Evolutionary conservation across 2,888 invertebrate genomes (phyloP).

Genomic region (Phlogophora meticulosa): DNA sequence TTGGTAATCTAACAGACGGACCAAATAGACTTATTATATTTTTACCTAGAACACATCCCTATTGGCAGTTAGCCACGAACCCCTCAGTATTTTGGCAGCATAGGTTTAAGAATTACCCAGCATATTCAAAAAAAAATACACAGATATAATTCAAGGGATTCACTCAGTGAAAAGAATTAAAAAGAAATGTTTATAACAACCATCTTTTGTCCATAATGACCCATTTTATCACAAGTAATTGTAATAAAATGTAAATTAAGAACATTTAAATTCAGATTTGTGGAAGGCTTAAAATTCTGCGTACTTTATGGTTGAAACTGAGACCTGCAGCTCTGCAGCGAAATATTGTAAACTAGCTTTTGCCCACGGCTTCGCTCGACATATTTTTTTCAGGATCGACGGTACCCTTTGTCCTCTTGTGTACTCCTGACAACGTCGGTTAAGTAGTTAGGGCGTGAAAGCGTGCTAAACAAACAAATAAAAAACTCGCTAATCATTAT

Average conservation of each 20-base stretch:
- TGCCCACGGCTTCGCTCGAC: too few relatives aligned
- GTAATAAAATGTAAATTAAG: constrained; percentile 37
- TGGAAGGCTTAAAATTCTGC: constrained; percentile 6
- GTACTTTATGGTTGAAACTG: background rate
- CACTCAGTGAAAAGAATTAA: background rate
- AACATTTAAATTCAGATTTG: constrained; percentile 39
- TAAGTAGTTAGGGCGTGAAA: too few relatives aligned
- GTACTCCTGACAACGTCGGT: too few relatives aligned
- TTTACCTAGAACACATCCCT: too few relatives aligned
- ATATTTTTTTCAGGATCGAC: too few relatives aligned
- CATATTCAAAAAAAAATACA: background rate
- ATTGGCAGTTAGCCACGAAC: too few relatives aligned
- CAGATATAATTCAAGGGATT: background rate
- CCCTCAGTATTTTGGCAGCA: too few relatives aligned
- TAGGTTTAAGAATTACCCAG: background rate
- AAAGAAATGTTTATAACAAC: constrained; percentile 12
- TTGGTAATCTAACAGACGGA: too few relatives aligned
- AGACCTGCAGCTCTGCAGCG: background rate
- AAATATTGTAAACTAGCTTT: background rate
- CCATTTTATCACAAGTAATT: constrained; percentile 38
- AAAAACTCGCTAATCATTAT: too few relatives aligned
- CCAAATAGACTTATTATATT: too few relatives aligned
- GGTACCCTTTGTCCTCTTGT: too few relatives aligned
- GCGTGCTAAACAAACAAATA: too few relatives aligned
- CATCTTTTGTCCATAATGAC: constrained; percentile 27